Base-by-base conservation (phyloP, 2,888 invertebrate species). In the Seladonia tumulorum region DNA sequence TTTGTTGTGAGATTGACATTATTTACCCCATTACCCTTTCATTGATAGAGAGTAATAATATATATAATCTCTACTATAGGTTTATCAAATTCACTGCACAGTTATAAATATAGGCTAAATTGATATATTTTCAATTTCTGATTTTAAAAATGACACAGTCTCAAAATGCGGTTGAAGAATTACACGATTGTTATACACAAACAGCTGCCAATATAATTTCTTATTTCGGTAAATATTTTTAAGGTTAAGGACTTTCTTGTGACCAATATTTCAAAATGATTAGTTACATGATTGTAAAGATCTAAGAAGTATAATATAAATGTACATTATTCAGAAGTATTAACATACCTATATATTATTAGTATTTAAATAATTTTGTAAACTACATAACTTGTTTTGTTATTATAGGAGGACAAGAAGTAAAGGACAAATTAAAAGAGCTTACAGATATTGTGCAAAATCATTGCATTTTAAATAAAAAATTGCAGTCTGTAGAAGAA, bases 151-250 rank as follows among this genome's bases (percentile, higher is more conserved):
- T 90, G 89, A n/a, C 82, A 22, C 85, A 87, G 7, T 76, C 77
- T 12, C 66, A 72, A 47, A 73, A 80, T 53, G 66, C n/a, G 5
- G 18, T 75, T 12, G 78, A 83, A 16, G 89, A 85, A 22, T 76
- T 92, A 4, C 88, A 91, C 63, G 90, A 92, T 39, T 85, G 76
- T 79, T 92, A 90, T 39, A 80, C 90, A n/a, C 92, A 90, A 89
- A 93, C 91, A 60, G 94, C 94, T 42, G 88, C 87, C 1, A 91
- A 93, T 76, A 89, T 93, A 29, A 85, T 93, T 29, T 87, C 75
- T 47, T 88, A 93, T 47, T 91, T 88, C 74, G 92, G 94, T 94
- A 88, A 90, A 88, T 88, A 72, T 70, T 29, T 75, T 18, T 16
- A 16, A 85, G 74, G 80, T 89, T 82, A 82, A 47, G 7, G 7